Conservation (phyloP, 2,797 vertebrate genomes). For the Catostomus latipinnis region DNA sequence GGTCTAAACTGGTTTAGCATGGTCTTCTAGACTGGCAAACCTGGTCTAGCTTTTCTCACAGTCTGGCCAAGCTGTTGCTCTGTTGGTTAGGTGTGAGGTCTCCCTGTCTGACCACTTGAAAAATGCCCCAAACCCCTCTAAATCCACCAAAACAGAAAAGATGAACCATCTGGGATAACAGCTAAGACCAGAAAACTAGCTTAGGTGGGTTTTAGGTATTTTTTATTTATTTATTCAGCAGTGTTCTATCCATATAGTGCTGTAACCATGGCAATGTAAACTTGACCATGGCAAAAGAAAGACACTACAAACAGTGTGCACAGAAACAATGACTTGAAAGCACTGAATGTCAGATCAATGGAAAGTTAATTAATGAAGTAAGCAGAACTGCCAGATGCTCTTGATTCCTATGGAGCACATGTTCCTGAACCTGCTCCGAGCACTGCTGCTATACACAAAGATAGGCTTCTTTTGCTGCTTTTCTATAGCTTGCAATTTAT, state of each 20-base stretch:
- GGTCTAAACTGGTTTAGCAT: too few relatives aligned
- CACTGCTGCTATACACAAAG: constrained; percentile 60
- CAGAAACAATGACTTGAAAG: constrained; percentile 72
- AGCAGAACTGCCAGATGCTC: constrained; percentile 68
- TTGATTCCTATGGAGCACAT: constrained; percentile 73
- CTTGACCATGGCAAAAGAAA: constrained; percentile 37
- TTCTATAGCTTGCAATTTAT: constrained; percentile 3
- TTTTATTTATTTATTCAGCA: too few relatives aligned
- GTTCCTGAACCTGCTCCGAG: constrained; percentile 67
- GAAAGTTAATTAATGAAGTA: constrained; percentile 82
- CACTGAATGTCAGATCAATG: constrained; percentile 76
- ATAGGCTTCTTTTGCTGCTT: constrained; percentile 40
- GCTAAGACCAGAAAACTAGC: too few relatives aligned
- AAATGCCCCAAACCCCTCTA: too few relatives aligned
- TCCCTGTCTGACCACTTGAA: too few relatives aligned
- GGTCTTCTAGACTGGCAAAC: too few relatives aligned
- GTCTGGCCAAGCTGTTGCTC: too few relatives aligned
- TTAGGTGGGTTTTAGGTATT: too few relatives aligned
- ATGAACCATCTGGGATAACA: too few relatives aligned
- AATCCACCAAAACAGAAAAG: too few relatives aligned
- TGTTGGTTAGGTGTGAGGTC: too few relatives aligned
- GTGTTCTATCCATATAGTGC: background rate
- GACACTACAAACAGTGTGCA: constrained; percentile 40
- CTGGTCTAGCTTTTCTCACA: too few relatives aligned
- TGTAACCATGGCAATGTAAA: constrained; percentile 39